These are phyloP conservation scores for Prunella himalayana DNA, from an alignment of 2,113 vertebrate species.

Conservation along the genomic window DNA sequence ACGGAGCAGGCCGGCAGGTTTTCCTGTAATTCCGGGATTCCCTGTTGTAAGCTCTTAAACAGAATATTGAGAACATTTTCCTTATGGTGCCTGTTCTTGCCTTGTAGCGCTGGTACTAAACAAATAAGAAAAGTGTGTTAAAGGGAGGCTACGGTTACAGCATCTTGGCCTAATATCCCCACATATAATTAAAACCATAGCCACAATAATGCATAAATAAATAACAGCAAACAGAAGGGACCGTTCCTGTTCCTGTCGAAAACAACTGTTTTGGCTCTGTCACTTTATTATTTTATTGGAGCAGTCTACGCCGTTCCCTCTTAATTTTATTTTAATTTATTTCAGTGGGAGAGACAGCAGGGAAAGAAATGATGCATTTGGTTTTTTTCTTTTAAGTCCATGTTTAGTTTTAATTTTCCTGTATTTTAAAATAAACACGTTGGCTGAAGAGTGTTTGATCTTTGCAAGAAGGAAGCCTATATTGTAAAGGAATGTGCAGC, in stretches of 20 bases:
- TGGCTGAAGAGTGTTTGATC: conserved; percentile 71
- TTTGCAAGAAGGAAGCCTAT: conserved; percentile 72
- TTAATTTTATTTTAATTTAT: conserved; percentile 43
- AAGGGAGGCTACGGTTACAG: conserved; percentile 3
- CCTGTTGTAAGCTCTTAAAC: conserved; percentile 5
- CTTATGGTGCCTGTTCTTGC: neutral
- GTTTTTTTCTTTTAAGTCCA: conserved; percentile 6
- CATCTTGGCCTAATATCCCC: conserved; percentile 39
- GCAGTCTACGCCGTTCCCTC: neutral
- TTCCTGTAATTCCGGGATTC: neutral
- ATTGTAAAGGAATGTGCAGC: conserved; percentile 75
- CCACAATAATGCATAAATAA: conserved; percentile 27
- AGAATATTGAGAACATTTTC: conserved; percentile 39
- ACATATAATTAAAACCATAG: conserved; percentile 55
- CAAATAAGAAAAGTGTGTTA: conserved; percentile 40
- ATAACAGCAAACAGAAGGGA: conserved; percentile 46
- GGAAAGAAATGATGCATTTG: conserved; percentile 54
- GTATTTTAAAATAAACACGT: conserved; percentile 74
- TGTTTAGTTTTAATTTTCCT: conserved; percentile 76
- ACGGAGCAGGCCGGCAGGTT: neutral
- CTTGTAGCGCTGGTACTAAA: conserved; percentile 10
- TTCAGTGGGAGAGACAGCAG: neutral
- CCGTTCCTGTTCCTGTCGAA: neutral
- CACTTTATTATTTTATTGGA: conserved; percentile 39
- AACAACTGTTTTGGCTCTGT: conserved; percentile 11